Evolutionary conservation across 2,113 vertebrate species (phyloP).

Genomic region (Tylochromis polylepis): DNA sequence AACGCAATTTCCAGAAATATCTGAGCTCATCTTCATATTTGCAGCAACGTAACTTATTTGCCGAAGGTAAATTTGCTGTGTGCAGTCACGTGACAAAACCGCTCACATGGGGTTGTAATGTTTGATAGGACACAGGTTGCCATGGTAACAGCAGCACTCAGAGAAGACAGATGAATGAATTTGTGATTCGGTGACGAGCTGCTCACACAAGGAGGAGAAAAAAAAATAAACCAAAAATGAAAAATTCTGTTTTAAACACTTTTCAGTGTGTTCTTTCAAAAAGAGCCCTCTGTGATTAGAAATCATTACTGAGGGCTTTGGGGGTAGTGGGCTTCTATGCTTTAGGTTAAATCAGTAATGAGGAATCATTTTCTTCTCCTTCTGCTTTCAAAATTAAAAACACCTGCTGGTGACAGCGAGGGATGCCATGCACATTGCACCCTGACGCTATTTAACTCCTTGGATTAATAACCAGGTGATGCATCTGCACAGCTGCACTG

Average conservation of each 20-base stretch:
- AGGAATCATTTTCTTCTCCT: background rate
- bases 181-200: background rate
- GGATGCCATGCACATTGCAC: background rate
- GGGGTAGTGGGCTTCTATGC: no score
- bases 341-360: background rate
- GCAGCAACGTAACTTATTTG: background rate
- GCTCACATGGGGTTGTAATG: background rate
- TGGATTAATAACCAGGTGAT: background rate
- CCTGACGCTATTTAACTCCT: background rate
- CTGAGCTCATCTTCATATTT: background rate
- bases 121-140: background rate
- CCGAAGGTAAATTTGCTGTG: background rate
- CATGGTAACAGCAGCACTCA: background rate
- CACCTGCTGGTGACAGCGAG: background rate
- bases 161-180: background rate
- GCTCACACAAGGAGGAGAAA: background rate
- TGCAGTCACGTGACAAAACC: background rate
- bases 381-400: background rate
- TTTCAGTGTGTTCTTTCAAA: background rate
- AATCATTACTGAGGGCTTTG: background rate
- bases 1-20: background rate
- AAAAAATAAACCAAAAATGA: background rate
- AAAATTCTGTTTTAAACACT: background rate
- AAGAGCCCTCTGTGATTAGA: background rate
- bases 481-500: background rate